Conservation (phyloP, 2,888 invertebrate species). For the Rhopalosiphum nymphaeae region DNA sequence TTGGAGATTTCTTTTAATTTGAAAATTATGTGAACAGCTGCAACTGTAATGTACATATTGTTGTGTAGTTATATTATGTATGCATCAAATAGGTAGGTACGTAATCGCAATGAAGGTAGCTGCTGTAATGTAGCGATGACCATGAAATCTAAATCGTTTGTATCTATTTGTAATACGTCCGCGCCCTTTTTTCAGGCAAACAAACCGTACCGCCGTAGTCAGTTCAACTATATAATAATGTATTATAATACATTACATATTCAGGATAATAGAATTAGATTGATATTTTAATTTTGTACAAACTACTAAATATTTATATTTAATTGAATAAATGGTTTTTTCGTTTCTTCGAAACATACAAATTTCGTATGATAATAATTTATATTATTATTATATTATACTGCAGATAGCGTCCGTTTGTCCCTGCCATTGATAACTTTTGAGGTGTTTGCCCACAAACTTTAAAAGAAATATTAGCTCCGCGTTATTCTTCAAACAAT, state of each 20-base stretch:
- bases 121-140: neutral
- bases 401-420: neutral
- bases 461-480: neutral
- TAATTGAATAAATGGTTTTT: neutral
- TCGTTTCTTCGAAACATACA: neutral
- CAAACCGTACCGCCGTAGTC: neutral
- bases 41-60: neutral
- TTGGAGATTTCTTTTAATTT: neutral
- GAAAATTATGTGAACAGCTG: neutral
- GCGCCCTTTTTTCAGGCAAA: conserved; percentile 31
- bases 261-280: neutral
- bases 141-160: conserved; percentile 6
- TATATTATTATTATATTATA: neutral
- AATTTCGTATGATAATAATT: neutral
- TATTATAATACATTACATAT: neutral
- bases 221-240: neutral
- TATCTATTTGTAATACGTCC: neutral
- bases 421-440: neutral
- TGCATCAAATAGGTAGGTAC: neutral
- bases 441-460: neutral
- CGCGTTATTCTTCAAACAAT: neutral
- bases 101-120: neutral
- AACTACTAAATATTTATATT: neutral
- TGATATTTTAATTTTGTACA: neutral
- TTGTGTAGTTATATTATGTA: neutral